Percentiles rank a stretch among this genome's conserved stretches.
These are phyloP conservation scores for Lathamus discolor DNA, from an alignment of 2,113 vertebrate genomes.

Conservation along the genomic window DNA sequence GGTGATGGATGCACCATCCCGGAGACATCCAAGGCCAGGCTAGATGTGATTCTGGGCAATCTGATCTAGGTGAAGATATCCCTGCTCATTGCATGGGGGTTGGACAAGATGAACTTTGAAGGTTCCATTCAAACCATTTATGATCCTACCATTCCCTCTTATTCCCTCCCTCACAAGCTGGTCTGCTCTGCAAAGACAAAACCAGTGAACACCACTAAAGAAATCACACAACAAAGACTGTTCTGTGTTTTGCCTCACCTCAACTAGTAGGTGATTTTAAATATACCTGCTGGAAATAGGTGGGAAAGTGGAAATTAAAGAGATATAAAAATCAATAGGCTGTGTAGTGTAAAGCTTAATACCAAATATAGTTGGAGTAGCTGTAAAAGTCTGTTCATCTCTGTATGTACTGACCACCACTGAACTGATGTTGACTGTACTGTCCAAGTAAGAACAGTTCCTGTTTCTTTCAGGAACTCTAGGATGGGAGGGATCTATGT, in stretches of 20 bases:
- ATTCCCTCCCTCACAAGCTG: not conserved
- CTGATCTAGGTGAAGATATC: not conserved
- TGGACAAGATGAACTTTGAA: not conserved
- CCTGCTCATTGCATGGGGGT: not conserved
- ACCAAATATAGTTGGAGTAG: not conserved
- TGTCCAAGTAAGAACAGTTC: not conserved
- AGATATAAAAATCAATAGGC: not conserved
- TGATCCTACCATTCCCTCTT: not conserved
- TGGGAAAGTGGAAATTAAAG: not conserved
- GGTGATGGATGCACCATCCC: not conserved
- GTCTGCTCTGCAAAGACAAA: not conserved
- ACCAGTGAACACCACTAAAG: rapidly evolving
- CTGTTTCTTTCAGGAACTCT: not conserved
- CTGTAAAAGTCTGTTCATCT: not conserved
- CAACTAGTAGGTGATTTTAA: not conserved
- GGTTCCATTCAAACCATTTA: not conserved
- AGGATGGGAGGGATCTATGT: not conserved
- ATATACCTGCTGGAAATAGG: not conserved
- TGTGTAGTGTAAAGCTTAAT: not conserved
- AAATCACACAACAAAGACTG: rapidly evolving
- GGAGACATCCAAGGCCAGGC: not conserved
- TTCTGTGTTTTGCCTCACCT: not conserved
- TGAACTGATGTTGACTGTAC: not conserved
- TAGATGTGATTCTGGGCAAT: not conserved
- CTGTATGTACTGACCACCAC: not conserved